These are phyloP conservation scores for Cyprinus carpio DNA, from an alignment of 2,113 vertebrate species.

Conservation along the genomic window DNA sequence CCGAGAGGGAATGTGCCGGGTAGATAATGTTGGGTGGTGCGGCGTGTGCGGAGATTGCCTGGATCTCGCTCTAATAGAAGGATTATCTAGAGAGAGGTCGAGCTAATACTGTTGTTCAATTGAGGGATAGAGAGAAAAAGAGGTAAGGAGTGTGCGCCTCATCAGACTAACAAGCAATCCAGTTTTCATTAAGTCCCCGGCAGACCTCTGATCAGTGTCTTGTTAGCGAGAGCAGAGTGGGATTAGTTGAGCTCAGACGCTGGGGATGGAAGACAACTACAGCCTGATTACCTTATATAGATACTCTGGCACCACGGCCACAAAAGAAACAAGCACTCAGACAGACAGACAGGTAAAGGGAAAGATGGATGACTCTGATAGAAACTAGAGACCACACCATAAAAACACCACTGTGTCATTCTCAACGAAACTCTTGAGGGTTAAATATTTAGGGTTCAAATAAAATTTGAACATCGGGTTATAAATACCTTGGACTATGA, in stretches of 20 bases:
- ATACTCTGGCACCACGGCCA: slow-evolving; percentile 44
- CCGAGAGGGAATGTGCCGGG: background rate
- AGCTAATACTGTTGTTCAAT: slow-evolving; percentile 43
- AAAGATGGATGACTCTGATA: slow-evolving; percentile 26
- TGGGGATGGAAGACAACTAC: slow-evolving; percentile 55
- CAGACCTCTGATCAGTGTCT: slow-evolving; percentile 28
- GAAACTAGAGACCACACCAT: background rate
- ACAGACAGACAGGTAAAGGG: slow-evolving; percentile 48
- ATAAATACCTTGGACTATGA: background rate
- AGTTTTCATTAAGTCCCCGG: slow-evolving; percentile 39
- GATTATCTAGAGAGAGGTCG: slow-evolving; percentile 58
- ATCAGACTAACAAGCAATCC: slow-evolving; percentile 47
- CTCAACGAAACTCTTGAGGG: background rate
- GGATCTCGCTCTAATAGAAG: slow-evolving; percentile 31
- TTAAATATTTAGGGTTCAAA: background rate
- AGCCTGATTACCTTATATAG: slow-evolving; percentile 57
- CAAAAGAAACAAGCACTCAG: background rate
- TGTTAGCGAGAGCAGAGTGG: slow-evolving; percentile 42
- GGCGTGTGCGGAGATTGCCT: slow-evolving; percentile 9
- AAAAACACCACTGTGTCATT: background rate
- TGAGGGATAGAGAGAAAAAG: slow-evolving; percentile 42
- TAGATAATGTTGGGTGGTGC: slow-evolving; percentile 21
- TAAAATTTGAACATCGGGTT: background rate
- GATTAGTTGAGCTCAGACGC: slow-evolving; percentile 55
- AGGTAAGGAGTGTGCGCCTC: slow-evolving; percentile 24